Base-by-base conservation (phyloP, 2,797 vertebrate genomes). In the Prionace glauca region DNA sequence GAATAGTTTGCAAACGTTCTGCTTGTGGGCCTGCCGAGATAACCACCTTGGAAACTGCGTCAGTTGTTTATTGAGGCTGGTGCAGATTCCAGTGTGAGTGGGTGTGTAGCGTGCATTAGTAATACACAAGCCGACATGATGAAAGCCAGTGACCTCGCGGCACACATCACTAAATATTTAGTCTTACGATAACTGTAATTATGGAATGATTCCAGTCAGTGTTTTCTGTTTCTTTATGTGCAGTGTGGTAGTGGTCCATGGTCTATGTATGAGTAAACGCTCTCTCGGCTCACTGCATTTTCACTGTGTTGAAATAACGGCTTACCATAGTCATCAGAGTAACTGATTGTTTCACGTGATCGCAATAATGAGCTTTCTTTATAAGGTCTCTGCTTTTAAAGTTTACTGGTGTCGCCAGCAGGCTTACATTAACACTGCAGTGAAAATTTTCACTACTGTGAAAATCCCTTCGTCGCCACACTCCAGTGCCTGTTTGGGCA, bases 31-130 rank as follows among this genome's bases (percentile, higher is more conserved):
- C n/a, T 20, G 41, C 41, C 26, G 26, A 77, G 93, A 74, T 95
- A 92, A 92, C 62, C 93, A 56, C 93, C 72, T 72, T 74, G 93
- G 69, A 74, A 95, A 77, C 71, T 50, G 69, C 41, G 71, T 77
- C 93, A 95, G 72, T 77, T 95, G 93, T 95, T 95, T 95, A 60
- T 77, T 41, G 29, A 95, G 45, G 29, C 74, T 71, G n/a, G 93
- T 95, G 71, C 93, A 74, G 50, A 56, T 95, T 95, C 71, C 93
- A 95, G 93, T 29, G 93, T 32, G 93, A 95, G 93, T 95, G 93
- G 93, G 93, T 20, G 93, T 95, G 71, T 74, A 56, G 93, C 93
- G 93, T 95, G 93, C 93, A 95, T 95, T 45, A 74, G 71, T 71
- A 77, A 77, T 95, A 95, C 12, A 77, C 93, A 50, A 16, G 2